Base-by-base conservation (phyloP, 2,797 vertebrate species). In the Hirundo rustica region DNA sequence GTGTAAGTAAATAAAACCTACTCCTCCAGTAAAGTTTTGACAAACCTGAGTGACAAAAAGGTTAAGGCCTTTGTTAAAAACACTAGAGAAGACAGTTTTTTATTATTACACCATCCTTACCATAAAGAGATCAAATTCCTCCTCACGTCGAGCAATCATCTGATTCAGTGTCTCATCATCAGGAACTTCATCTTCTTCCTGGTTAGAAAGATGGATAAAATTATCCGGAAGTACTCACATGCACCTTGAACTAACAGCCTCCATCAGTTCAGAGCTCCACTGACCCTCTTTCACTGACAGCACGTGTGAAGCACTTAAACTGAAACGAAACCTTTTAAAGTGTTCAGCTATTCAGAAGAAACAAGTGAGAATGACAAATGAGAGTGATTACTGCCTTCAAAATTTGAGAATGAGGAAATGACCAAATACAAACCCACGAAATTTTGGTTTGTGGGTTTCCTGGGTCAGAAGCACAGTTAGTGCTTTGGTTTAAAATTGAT, bases 151-250 rank as follows among this genome's bases (percentile, higher is more conserved):
- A 36, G 99, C 99, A 80, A 99, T 99, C 99, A 99, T 99, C 96
- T 99, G 99, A 98, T 99, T 99, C 65, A 99, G 98, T 16, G 99
- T 99, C 97, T 99, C 99, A 88, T 99, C 99, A 70, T 99, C 99
- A 2, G 99, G 99, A 36, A 99, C 99, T 97, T 99, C 99, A 79
- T 99, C 99, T 98, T 99, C 99, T 92, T 99, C 99, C 99, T 99
- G 54, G 23, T 83, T 82, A 80, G 22, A 85, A 27, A 92, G 42
- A 95, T 9, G 55, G 21, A 60, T 30, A 82, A 95, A 89, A 21
- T 48, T 85, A 82, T 72, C 68, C 89, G 30, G 50, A 81, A 86
- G 20, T 61, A 85, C 44, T 60, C 57, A 54, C 34, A 11, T 2
- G 6, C 7, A 57, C 30, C 16, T 8, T 72, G 42, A 89, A 82